These are phyloP conservation scores for Canis aureus DNA, from an alignment of 2,113 vertebrate genomes.

Conservation along the genomic window DNA sequence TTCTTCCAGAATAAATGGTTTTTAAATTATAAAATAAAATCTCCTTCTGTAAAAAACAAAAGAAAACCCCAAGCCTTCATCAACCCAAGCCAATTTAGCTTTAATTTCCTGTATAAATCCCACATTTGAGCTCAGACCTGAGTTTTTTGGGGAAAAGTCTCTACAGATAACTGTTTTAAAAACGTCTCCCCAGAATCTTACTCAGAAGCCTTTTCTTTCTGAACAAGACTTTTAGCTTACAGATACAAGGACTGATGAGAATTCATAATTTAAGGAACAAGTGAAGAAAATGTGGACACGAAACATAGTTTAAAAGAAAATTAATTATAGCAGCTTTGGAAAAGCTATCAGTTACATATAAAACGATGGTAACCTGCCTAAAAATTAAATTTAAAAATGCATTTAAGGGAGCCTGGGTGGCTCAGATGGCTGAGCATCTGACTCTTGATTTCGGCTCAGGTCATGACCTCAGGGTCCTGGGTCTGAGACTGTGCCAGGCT, in stretches of 20 bases:
- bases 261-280: conserved; percentile 35
- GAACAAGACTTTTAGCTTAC: conserved; percentile 28
- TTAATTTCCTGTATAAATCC: conserved; percentile 61
- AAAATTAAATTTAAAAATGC: not conserved
- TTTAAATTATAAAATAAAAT: conserved; percentile 74
- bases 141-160: not conserved
- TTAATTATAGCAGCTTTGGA: not conserved
- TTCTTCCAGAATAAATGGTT: conserved; percentile 62
- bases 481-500: not conserved
- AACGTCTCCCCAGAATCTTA: not conserved
- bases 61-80: conserved; percentile 55
- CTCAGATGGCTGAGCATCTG: not conserved
- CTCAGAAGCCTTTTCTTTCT: conserved; percentile 30
- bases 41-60: conserved; percentile 67
- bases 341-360: not conserved
- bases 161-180: conserved; percentile 53
- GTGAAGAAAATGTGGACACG: not conserved
- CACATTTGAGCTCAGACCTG: conserved; percentile 35
- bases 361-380: not conserved
- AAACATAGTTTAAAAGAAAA: conserved; percentile 40
- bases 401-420: not conserved
- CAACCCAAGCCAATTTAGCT: conserved; percentile 68
- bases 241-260: not conserved
- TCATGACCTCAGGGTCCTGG: not conserved
- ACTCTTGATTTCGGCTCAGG: not conserved